Evolutionary conservation across 2,888 invertebrate genomes (phyloP).

Genomic region (Caenorhabditis macrosperma): DNA sequence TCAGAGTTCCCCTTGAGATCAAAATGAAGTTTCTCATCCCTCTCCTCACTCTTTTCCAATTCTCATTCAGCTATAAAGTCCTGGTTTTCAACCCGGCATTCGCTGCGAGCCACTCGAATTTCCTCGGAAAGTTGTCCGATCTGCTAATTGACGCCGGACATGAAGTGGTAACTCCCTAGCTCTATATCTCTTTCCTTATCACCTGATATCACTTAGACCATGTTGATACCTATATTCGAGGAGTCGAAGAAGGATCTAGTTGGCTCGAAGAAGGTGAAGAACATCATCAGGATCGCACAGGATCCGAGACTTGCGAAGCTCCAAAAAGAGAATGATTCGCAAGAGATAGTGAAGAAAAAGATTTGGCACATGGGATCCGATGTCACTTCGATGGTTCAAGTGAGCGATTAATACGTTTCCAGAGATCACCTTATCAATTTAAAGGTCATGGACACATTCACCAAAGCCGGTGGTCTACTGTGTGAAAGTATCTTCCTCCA

Average conservation of each 20-base stretch:
- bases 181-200: background rate
- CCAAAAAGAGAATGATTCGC: too few species aligned
- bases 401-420: too few species aligned
- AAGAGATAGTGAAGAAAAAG: constrained; percentile 23
- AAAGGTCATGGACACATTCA: background rate
- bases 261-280: constrained; percentile 51
- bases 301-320: constrained; percentile 33
- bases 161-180: constrained; percentile 47
- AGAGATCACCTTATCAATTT: too few species aligned
- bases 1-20: too few species aligned
- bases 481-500: constrained; percentile 25
- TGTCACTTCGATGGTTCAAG: too few species aligned
- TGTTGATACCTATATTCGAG: constrained; percentile 42
- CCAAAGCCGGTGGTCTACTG: background rate
- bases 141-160: constrained; percentile 59
- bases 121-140: constrained; percentile 61
- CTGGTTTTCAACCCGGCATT: constrained; percentile 60
- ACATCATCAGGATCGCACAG: constrained; percentile 33
- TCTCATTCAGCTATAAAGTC: constrained; percentile 44
- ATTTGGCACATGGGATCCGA: constrained; percentile 33
- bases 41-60: background rate
- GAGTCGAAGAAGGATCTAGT: constrained; percentile 33
- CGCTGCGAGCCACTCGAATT: constrained; percentile 61
- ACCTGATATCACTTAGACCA: constrained; percentile 16
- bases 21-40: constrained; percentile 7